Conservation (phyloP, 2,797 vertebrate genomes). For the Sebastes nivosus region DNA sequence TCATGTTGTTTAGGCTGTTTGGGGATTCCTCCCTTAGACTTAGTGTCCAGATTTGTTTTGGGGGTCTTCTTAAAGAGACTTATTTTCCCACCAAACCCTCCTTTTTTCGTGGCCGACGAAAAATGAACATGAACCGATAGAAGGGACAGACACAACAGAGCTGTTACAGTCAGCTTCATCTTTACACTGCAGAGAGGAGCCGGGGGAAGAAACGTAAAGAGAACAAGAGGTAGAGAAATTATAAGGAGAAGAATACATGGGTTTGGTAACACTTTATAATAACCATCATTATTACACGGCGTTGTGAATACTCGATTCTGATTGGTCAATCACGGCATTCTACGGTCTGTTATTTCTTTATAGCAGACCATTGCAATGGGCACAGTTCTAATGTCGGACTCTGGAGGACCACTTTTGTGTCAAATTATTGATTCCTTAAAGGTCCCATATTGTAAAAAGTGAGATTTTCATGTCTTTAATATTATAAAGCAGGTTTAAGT, state of each 20-base stretch:
- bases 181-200: slow-evolving; percentile 16
- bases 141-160: slow-evolving; percentile 17
- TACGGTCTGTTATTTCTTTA: too few relatives aligned
- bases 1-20: slow-evolving; percentile 26
- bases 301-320: too few relatives aligned
- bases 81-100: slow-evolving; percentile 25
- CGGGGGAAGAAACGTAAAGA: background rate
- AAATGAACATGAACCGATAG: slow-evolving; percentile 18
- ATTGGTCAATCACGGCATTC: too few relatives aligned
- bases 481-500: too few relatives aligned
- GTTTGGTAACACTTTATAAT: too few relatives aligned
- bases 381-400: too few relatives aligned
- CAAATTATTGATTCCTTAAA: too few relatives aligned
- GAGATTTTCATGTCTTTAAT: too few relatives aligned
- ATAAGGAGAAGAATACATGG: background rate
- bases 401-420: too few relatives aligned
- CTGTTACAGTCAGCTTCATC: slow-evolving; percentile 36
- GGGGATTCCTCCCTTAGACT: slow-evolving; percentile 43
- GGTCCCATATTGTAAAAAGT: too few relatives aligned
- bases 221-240: background rate
- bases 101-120: slow-evolving; percentile 32
- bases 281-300: too few relatives aligned
- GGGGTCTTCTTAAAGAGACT: slow-evolving; percentile 42
- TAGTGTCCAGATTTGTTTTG: slow-evolving; percentile 38
- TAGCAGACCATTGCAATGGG: too few relatives aligned